A percentile compares a stretch with the other conserved stretches of the same genome.
Evolutionary conservation across 35 echinoderm and acorn worm species (phyloP).

Genomic region (Heliocidaris erythrogramma): DNA sequence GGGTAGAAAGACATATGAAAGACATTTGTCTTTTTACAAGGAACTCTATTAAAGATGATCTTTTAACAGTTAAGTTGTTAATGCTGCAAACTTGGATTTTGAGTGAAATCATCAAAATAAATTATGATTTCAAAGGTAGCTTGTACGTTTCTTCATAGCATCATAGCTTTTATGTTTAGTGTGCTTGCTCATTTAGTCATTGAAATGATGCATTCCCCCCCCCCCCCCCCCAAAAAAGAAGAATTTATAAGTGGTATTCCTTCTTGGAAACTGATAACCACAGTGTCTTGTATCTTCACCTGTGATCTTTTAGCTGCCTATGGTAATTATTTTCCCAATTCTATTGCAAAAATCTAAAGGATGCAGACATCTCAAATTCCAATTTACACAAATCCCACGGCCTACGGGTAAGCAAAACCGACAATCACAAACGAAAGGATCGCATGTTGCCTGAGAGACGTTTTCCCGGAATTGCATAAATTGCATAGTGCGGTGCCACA

Average conservation of each 20-base stretch:
- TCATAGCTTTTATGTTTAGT: too few species aligned
- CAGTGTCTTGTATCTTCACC: neutral
- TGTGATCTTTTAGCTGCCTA: neutral
- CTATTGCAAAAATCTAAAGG: neutral
- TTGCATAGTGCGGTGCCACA: neutral
- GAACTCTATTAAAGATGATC: too few species aligned
- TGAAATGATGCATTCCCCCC: neutral
- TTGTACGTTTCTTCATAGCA: neutral
- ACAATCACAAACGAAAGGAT: neutral
- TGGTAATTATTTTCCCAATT: neutral
- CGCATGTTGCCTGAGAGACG: neutral
- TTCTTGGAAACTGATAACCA: neutral
- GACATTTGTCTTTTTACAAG: too few species aligned
- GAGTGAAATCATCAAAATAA: too few species aligned
- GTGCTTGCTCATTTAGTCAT: neutral
- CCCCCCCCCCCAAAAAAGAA: too few species aligned
- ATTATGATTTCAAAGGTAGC: neutral
- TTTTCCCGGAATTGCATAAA: constrained; percentile 4
- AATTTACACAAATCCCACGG: neutral
- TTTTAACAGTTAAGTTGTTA: too few species aligned
- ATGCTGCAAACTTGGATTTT: too few species aligned
- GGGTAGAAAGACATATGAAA: too few species aligned
- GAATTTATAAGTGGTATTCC: neutral
- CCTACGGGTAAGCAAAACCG: neutral
- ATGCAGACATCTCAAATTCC: neutral